These are phyloP conservation scores for Cheumatopsyche charites DNA, from an alignment of 1,140 invertebrate species.

Conservation along the genomic window DNA sequence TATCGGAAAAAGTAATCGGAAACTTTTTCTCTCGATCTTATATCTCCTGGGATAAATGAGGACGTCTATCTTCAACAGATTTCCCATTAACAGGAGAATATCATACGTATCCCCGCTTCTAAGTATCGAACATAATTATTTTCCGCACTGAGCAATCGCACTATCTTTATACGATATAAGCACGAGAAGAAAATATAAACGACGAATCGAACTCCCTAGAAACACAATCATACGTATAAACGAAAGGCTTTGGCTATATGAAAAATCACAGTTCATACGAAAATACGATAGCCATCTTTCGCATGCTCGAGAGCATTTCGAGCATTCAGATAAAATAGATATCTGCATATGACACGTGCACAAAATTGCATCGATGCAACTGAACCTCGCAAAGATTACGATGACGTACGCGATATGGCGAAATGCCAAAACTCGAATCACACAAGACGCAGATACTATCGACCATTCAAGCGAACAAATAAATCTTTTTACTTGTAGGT, in stretches of 20 bases:
- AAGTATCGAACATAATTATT: too few species aligned
- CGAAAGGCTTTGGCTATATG: too few species aligned
- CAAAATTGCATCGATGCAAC: not conserved
- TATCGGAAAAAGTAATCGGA: slow-evolving; percentile 8
- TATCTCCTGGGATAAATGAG: not conserved
- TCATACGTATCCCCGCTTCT: too few species aligned
- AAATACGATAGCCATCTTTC: not conserved
- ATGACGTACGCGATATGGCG: not conserved
- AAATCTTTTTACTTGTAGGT: too few species aligned
- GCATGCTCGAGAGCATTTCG: not conserved
- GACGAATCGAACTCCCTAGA: not conserved
- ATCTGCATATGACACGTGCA: not conserved
- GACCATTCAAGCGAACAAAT: not conserved
- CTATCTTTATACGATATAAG: not conserved
- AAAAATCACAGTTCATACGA: not conserved
- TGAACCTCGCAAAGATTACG: slow-evolving; percentile 13
- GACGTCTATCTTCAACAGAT: not conserved
- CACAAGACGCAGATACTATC: not conserved
- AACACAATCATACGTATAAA: too few species aligned
- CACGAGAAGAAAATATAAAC: not conserved
- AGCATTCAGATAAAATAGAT: not conserved
- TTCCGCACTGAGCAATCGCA: too few species aligned
- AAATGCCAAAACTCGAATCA: not conserved
- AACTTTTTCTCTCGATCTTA: not conserved
- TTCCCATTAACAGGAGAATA: not conserved